Base-by-base conservation (phyloP, 1,140 invertebrate species). In the Drosophila setifemur region DNA sequence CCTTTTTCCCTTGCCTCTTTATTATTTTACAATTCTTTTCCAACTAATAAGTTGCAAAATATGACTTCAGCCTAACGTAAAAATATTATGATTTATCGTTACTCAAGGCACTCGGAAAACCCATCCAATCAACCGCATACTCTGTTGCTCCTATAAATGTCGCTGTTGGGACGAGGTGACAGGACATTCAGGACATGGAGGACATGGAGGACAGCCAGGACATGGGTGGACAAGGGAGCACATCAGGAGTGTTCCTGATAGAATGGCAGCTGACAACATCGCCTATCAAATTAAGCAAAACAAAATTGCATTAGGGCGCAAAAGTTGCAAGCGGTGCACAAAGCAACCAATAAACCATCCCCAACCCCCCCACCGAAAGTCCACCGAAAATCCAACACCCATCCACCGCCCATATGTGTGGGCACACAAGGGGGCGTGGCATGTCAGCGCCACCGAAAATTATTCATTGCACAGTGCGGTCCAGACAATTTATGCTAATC, bases 401-500 rank as follows among this genome's bases (percentile, higher is more conserved):
- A 1, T 8, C 29, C 40, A 7, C n/a, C 14, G 8, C 1, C n/a
- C 23, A 16, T 2, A 19, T 33, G 28, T 14, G 6, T 53, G 33
- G 23, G 21, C 7, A 11, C n/a, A n/a, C n/a, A 7, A 8, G 19
- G 40, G 40, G 55, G 63, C 57, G 63, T 69, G 52, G 72, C 68
- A 58, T 77, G 77, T 60, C 57, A 67, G 63, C 53, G 42, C 60
- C 76, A 49, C 70, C 81, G 33, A 73, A 86, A 87, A 81, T 86
- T 87, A 86, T 86, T 86, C 81, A 86, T 86, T 86, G 81, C 81
- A 86, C 82, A 87, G 63, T 86, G 83, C 78, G 83, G 83, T 88
- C 78, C 83, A 88, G 83, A 88, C 83, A 88, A 88, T 88, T 88
- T 88, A 88, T 88, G 83, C 85, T 88, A 88, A 88, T 88, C 83